Evolutionary conservation across 2,113 vertebrate genomes (phyloP).

Genomic region (Menura novaehollandiae): DNA sequence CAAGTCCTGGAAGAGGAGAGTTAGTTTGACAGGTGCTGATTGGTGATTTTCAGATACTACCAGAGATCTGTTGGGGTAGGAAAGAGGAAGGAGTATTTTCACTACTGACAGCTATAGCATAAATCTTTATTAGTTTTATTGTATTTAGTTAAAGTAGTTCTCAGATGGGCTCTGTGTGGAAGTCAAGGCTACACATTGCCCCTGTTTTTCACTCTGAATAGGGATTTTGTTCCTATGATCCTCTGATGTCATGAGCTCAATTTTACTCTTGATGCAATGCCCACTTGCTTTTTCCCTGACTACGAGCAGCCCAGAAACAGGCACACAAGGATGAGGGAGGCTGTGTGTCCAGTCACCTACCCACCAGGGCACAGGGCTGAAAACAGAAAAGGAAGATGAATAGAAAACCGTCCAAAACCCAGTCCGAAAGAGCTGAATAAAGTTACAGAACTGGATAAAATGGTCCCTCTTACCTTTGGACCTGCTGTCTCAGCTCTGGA

Average conservation of each 20-base stretch:
- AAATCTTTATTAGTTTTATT: constrained; percentile 9
- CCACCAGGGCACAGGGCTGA: neutral
- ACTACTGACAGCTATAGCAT: neutral
- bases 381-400: neutral
- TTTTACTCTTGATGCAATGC: neutral
- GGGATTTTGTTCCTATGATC: neutral
- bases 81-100: neutral
- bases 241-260: neutral
- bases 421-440: neutral
- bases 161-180: neutral
- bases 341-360: neutral
- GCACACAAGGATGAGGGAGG: neutral
- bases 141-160: neutral
- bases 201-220: constrained; percentile 23
- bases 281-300: neutral
- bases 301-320: neutral
- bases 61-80: neutral
- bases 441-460: constrained; percentile 2
- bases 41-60: neutral
- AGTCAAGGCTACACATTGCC: neutral
- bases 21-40: neutral
- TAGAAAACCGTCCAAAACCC: neutral
- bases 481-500: neutral
- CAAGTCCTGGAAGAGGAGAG: neutral
- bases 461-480: neutral